Base-by-base conservation (phyloP, 2,113 vertebrate species). In the Helogale parvula region DNA sequence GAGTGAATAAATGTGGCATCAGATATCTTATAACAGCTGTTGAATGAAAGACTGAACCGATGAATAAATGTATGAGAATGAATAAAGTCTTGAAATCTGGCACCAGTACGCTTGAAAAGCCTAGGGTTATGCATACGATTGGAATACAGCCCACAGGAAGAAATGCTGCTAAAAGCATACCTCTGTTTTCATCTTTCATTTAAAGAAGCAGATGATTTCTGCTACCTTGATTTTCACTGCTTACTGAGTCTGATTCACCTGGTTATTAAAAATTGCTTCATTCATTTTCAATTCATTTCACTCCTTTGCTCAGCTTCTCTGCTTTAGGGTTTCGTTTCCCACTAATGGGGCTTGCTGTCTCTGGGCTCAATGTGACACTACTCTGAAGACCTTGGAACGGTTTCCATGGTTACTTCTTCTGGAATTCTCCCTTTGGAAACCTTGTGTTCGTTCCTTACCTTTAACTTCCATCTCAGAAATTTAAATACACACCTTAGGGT, bases 381-480 rank as follows among this genome's bases (percentile, higher is more conserved):
- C 54, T 93, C 93, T 93, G 88, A 97, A 96, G 96, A 96, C 92
- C 95, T 96, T 97, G 95, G 92, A 97, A 88, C 1, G 2, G 97
- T 98, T 98, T 97, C 97, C 90, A 98, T 98, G 97, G 98, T 97
- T 97, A 98, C 96, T 88, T 96, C 97, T 97, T 97, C 96, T 84
- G 88, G 95, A 97, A 95, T 98, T 97, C 68, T 97, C 92, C 92
- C 94, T 97, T 97, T 97, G 94, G 97, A 98, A 97, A 96, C 54
- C 90, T 93, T 88, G n/a, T 90, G 85, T 97, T 97, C 74, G 95
- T 92, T 96, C 74, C 80, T 97, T 96, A 83, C 84, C 93, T 97
- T 96, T 96, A 88, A 93, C 92, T 97, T 97, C 92, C 68, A 79
- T 93, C 77, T 94, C 81, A 94, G 90, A 87, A 96, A 98, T 97